A percentile compares a stretch with the other conserved stretches of the same genome.
Conservation (phyloP, 2,113 vertebrate species). For the Dermatemys mawii region DNA sequence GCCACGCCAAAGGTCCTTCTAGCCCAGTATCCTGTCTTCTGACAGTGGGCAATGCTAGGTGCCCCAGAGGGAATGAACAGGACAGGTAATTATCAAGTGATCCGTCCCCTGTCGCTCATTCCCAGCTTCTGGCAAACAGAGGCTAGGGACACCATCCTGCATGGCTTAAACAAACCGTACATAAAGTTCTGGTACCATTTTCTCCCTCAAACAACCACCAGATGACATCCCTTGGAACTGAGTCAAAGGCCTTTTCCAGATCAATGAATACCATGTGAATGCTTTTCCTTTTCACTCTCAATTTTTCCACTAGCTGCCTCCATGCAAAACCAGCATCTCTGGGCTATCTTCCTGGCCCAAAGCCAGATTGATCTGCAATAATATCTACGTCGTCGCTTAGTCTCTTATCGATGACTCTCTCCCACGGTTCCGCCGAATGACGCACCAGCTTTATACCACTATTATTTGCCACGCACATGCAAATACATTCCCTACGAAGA, state of each 20-base stretch:
- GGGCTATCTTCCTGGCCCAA: background rate
- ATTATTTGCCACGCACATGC: background rate
- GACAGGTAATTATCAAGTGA: too few relatives aligned
- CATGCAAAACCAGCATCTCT: background rate
- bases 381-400: background rate
- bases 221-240: too few relatives aligned
- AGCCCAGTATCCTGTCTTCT: too few relatives aligned
- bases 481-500: background rate
- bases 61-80: too few relatives aligned
- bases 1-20: too few relatives aligned
- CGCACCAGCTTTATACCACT: background rate
- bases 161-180: background rate
- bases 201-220: too few relatives aligned
- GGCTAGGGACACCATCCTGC: too few relatives aligned
- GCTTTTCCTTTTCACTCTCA: background rate
- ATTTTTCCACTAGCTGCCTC: background rate
- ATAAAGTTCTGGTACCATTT: background rate
- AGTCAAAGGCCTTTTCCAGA: background rate
- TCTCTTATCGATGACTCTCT: background rate
- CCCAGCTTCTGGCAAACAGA: too few relatives aligned
- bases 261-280: background rate
- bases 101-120: too few relatives aligned
- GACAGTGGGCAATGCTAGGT: too few relatives aligned
- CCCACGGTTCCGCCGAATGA: background rate
- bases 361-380: background rate